These are phyloP conservation scores for Drosophila nigricruria DNA, from an alignment of 2,888 invertebrate species.

Conservation along the genomic window DNA sequence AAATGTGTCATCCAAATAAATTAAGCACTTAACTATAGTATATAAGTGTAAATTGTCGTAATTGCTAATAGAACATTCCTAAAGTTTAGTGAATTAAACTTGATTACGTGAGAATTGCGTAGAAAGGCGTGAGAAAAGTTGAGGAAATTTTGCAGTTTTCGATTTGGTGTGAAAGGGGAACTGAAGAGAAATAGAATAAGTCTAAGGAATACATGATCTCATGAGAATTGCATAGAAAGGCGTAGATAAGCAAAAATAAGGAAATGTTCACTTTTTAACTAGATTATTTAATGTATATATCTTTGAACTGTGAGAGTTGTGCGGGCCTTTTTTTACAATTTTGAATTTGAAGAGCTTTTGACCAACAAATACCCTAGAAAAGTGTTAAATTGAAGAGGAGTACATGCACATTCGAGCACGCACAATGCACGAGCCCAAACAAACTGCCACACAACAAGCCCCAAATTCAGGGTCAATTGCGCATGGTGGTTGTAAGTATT, in stretches of 20 bases:
- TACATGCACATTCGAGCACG: conserved; percentile 13
- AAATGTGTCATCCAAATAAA: conserved; percentile 1
- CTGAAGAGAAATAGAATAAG: background rate
- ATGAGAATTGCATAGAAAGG: background rate
- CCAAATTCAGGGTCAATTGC: conserved; percentile 60
- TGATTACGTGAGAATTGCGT: background rate
- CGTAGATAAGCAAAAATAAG: background rate
- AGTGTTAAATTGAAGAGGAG: background rate
- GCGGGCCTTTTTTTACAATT: too few relatives aligned
- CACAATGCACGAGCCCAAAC: conserved; percentile 17
- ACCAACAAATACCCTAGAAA: conserved; percentile 13
- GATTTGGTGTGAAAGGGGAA: background rate
- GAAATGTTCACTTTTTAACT: background rate
- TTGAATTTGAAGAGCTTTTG: too few relatives aligned
- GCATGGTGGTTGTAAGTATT: conserved; percentile 26
- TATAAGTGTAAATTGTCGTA: background rate
- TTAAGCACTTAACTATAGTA: background rate
- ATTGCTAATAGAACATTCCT: background rate
- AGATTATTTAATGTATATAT: too few relatives aligned
- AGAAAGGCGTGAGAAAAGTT: background rate
- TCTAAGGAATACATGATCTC: background rate
- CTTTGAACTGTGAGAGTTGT: too few relatives aligned
- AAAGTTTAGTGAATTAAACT: background rate
- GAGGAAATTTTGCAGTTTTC: background rate
- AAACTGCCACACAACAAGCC: too few relatives aligned